Base-by-base conservation (phyloP, 2,113 vertebrate genomes). In the Aphyosemion australe region DNA sequence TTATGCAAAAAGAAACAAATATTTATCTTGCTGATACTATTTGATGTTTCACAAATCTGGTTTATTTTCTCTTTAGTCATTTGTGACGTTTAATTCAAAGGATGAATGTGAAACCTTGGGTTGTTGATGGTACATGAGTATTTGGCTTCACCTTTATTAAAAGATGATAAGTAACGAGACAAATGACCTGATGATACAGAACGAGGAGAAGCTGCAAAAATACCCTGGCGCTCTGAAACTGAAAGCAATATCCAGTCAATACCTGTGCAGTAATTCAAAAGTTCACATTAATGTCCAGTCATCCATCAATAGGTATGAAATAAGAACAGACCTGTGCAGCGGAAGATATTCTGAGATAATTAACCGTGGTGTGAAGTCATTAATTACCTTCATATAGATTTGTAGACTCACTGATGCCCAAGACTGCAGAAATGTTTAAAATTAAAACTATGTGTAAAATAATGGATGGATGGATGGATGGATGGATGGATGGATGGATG, bases 191-290 rank as follows among this genome's bases (percentile, higher is more conserved):
- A 62, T 43, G 37, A 46, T 4, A 20, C 12, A 37, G 57, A 49
- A 53, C 65, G 37, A 16, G 53, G 71, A 73, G 70, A 69, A 62
- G 31, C 57, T 56, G 58, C 55, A 73, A 68, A 66, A 65, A 39
- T 5, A 26, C 46, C n/a, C 43, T n/a, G 56, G 42, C 37, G 62
- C 55, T 54, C 51, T 16, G 5, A 74, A 75, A 82, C 39, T 67
- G 63, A 79, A 72, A 67, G 72, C 67, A 65, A 72, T 72, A 72
- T 77, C 61, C 16, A 58, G 65, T 68, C 76, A 67, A 76, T 82
- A 72, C 42, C 59, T 74, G 54, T 43, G 31, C n/a, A 52, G 59
- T 43, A 65, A 80, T 49, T 60, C 52, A 68, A 41, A 45, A 37
- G 61, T 58, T 79, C 45, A 58, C 68, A 74, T 80, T 52, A 79